Evolutionary conservation across 2,888 invertebrate genomes (phyloP).

Genomic region (Eupeodes latifasciatus): DNA sequence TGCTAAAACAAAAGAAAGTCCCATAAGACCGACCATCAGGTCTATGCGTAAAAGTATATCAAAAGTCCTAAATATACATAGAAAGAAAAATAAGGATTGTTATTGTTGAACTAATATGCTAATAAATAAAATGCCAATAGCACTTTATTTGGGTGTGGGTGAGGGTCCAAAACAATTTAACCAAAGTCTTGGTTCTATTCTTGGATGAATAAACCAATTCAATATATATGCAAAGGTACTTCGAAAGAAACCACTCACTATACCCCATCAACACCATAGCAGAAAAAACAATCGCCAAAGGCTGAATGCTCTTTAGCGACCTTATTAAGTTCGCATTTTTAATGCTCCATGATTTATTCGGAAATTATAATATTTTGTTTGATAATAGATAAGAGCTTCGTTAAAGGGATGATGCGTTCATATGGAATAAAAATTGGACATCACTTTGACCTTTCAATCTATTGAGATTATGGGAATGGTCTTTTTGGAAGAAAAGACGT

Average conservation of each 20-base stretch:
- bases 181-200: not conserved
- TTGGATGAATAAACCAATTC: conserved; percentile 10
- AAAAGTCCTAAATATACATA: conserved; percentile 68
- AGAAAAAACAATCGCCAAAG: conserved; percentile 34
- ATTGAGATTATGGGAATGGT: not conserved
- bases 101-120: conserved; percentile 73
- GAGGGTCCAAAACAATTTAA: conserved; percentile 24
- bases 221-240: not conserved
- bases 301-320: conserved; percentile 40
- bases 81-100: conserved; percentile 71
- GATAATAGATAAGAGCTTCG: not conserved
- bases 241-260: not conserved
- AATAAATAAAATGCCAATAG: conserved; percentile 71
- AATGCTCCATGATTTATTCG: conserved; percentile 47
- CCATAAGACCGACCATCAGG: conserved; percentile 10
- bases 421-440: not conserved
- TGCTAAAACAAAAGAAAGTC: conserved; percentile 45
- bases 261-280: conserved; percentile 31
- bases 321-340: conserved; percentile 70
- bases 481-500: too few species aligned
- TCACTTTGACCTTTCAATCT: not conserved
- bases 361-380: conserved; percentile 8
- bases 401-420: conserved; percentile 2
- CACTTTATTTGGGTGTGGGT: conserved; percentile 24
- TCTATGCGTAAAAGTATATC: not conserved